Percentiles rank a stretch among this genome's conserved stretches.
Conservation (phyloP, 2,113 vertebrate species). For the Corythornis madagascariensis region DNA sequence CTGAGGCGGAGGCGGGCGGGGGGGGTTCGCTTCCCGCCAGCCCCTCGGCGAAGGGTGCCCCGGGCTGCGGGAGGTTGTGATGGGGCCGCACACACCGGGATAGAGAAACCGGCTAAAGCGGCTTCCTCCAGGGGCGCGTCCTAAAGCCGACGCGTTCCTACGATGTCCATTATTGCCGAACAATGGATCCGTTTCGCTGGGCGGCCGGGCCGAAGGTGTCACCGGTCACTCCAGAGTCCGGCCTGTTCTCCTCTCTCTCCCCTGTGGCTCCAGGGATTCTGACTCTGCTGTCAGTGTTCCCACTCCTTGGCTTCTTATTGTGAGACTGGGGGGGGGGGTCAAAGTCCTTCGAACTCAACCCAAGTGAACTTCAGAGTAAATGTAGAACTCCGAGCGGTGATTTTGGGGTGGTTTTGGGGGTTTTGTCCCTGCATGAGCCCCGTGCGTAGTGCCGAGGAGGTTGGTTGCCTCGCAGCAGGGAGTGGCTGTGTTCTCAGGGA, state of each 20-base stretch:
- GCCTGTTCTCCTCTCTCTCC: background rate
- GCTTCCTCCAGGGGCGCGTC: rapidly evolving
- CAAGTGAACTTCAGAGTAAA: rapidly evolving
- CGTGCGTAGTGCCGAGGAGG: rapidly evolving
- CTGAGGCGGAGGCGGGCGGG: background rate
- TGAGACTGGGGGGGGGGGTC: background rate
- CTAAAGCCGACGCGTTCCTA: too few relatives aligned
- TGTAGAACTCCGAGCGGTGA: background rate
- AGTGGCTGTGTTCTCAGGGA: background rate
- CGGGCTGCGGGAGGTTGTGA: background rate
- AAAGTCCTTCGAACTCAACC: background rate
- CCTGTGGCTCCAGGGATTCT: background rate
- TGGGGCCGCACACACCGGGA: rapidly evolving
- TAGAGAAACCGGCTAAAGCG: rapidly evolving
- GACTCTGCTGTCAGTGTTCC: background rate
- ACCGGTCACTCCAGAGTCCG: rapidly evolving
- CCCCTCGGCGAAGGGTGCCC: background rate
- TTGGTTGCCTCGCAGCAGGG: background rate
- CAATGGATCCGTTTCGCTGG: rapidly evolving
- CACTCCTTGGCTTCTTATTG: rapidly evolving
- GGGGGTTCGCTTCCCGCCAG: background rate
- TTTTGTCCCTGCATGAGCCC: background rate
- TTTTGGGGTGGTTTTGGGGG: background rate
- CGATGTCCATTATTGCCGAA: too few relatives aligned
- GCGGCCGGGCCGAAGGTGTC: background rate